Evolutionary conservation across 2,888 invertebrate genomes (phyloP), one percentile per base, ranked within the genome.

Genomic region (Ophioninae sp.): DNA sequence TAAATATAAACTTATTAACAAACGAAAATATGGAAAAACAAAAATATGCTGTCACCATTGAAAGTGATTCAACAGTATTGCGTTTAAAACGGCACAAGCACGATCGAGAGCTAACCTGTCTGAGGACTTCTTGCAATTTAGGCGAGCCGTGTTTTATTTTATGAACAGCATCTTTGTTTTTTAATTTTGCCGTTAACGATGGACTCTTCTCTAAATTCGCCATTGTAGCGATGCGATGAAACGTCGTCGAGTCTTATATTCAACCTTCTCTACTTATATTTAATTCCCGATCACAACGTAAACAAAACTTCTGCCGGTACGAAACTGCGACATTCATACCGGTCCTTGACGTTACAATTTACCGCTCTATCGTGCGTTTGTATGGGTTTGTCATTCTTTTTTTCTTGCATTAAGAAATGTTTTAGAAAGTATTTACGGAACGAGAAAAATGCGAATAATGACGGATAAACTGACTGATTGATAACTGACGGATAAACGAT

Each of bases 121-220:
- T 88, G 10, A 93, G 84, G 56, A 92, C 87, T 81, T 93, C 92
- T 79, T 91, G 91, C 44, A 93, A 87, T 84, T 92, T 92, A 0
- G 93, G 93, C 2, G 93, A 93, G 10, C 92, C 92, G 59, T 91
- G 87, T 86, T 88, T 91, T 0, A 91, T 86, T 86, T 89, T 91
- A 10, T 89, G 85, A 2, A 79, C 88, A 5, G 86, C 85, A 56
- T 91, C 89, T 79, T 87, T 89, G 8, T 81, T 88, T 84, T 82
- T 90, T 10, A 89, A 82, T 88, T 89, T 92, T 20, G 85, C 44
- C 5, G 67, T 75, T 41, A 86, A 74, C n/a, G 86, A 85, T n/a
- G 88, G 88, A 85, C 88, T 89, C 39, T 84, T 75, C 6, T 85
- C 41, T 10, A 85, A n/a, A n/a, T 87, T 82, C 13, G 88, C 83